Conservation (phyloP, 2,797 vertebrate genomes). For the Taeniopygia guttata region DNA sequence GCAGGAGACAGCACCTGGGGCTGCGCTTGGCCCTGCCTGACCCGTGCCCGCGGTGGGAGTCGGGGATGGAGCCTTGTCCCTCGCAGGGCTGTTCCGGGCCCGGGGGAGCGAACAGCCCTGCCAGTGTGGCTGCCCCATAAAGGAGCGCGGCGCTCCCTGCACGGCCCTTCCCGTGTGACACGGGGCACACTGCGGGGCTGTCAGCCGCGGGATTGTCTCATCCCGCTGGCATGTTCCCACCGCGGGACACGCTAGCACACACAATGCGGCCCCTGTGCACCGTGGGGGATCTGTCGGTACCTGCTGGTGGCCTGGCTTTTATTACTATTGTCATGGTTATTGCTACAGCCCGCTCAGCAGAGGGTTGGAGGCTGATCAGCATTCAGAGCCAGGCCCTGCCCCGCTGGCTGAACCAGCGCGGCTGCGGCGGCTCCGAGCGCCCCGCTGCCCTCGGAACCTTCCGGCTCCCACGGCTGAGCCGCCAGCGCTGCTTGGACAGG, state of each 20-base stretch:
- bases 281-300: conserved; percentile 54
- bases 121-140: background rate
- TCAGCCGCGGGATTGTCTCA: conserved; percentile 50
- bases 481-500: background rate
- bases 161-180: conserved; percentile 25
- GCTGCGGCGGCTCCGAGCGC: background rate
- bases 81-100: background rate
- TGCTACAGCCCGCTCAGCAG: background rate
- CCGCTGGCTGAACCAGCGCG: background rate
- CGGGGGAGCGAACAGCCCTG: background rate
- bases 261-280: conserved; percentile 62
- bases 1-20: conserved; percentile 40
- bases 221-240: conserved; percentile 62
- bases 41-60: conserved; percentile 38
- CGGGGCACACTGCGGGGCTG: background rate
- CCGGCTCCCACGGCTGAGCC: conserved; percentile 4
- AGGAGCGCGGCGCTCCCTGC: conserved; percentile 28
- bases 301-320: conserved; percentile 64
- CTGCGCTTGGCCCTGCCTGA: conserved; percentile 22
- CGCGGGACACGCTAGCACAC: background rate
- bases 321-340: conserved; percentile 59
- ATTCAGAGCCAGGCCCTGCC: conserved; percentile 29
- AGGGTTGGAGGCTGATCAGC: conserved; percentile 1
- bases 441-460: conserved; percentile 58
- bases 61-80: conserved; percentile 11